These are phyloP conservation scores for Aplysia californica DNA, from an alignment of 1,140 invertebrate genomes.

Conservation along the genomic window DNA sequence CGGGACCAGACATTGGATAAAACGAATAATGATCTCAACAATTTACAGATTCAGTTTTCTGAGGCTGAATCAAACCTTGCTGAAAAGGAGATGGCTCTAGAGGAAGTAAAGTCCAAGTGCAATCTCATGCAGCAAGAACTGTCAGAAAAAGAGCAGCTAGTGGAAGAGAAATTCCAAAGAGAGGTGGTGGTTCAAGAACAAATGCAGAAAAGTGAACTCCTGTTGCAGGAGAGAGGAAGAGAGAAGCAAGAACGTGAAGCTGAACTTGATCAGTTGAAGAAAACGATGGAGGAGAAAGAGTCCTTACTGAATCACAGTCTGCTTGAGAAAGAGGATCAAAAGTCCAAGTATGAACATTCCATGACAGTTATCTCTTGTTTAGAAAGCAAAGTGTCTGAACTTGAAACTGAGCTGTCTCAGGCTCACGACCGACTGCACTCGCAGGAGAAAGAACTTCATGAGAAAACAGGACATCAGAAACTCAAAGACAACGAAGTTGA, in stretches of 20 bases:
- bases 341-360: too few relatives aligned
- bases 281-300: neutral
- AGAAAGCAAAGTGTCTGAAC: too few relatives aligned
- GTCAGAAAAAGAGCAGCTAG: constrained; percentile 27
- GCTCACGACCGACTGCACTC: too few relatives aligned
- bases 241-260: neutral
- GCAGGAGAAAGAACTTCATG: too few relatives aligned
- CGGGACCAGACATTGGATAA: constrained; percentile 6
- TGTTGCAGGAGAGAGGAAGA: constrained; percentile 5
- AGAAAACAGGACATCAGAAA: constrained; percentile 16
- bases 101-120: too few relatives aligned
- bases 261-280: constrained; percentile 1
- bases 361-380: too few relatives aligned
- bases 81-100: neutral
- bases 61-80: constrained; percentile 22
- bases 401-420: too few relatives aligned
- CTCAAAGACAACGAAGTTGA: too few relatives aligned
- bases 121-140: too few relatives aligned
- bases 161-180: constrained; percentile 29
- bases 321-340: too few relatives aligned
- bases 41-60: constrained; percentile 13
- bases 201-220: constrained; percentile 15
- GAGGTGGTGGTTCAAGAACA: constrained; percentile 15
- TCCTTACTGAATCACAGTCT: neutral
- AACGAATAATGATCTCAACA: neutral